Conservation (phyloP, 1,140 invertebrate genomes). For the Drosophila serrata region DNA sequence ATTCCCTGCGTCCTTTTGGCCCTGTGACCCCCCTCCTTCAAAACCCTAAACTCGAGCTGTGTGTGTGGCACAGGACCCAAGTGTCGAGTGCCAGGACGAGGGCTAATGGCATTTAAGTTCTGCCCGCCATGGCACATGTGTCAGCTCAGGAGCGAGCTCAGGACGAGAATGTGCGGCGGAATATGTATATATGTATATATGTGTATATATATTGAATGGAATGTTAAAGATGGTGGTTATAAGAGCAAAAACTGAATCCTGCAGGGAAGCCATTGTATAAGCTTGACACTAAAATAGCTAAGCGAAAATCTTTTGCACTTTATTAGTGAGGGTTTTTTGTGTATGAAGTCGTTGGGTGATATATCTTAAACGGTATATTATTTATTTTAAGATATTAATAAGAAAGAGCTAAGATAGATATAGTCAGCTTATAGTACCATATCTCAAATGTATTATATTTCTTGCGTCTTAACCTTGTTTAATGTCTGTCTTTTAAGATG, state of each 20-base stretch:
- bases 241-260: slow-evolving; percentile 6
- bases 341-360: not conserved
- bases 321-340: not conserved
- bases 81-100: slow-evolving; percentile 58
- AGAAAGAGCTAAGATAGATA: not conserved
- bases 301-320: not conserved
- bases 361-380: not conserved
- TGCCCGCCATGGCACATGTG: slow-evolving; percentile 43
- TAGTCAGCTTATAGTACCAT: not conserved
- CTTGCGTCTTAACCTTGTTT: not conserved
- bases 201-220: slow-evolving; percentile 14
- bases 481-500: not conserved
- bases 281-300: slow-evolving; percentile 4
- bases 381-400: not conserved
- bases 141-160: slow-evolving; percentile 38
- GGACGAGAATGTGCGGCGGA: slow-evolving; percentile 13
- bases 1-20: slow-evolving; percentile 11
- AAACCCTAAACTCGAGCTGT: slow-evolving; percentile 17
- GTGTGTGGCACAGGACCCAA: slow-evolving; percentile 47
- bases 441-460: not conserved
- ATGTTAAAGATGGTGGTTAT: slow-evolving; percentile 14
- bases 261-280: slow-evolving; percentile 19
- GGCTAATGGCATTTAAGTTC: slow-evolving; percentile 83
- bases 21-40: not conserved
- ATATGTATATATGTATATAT: slow-evolving; percentile 16